Evolutionary conservation across 2,888 invertebrate genomes (phyloP).

Genomic region (Watsonalla cultraria): DNA sequence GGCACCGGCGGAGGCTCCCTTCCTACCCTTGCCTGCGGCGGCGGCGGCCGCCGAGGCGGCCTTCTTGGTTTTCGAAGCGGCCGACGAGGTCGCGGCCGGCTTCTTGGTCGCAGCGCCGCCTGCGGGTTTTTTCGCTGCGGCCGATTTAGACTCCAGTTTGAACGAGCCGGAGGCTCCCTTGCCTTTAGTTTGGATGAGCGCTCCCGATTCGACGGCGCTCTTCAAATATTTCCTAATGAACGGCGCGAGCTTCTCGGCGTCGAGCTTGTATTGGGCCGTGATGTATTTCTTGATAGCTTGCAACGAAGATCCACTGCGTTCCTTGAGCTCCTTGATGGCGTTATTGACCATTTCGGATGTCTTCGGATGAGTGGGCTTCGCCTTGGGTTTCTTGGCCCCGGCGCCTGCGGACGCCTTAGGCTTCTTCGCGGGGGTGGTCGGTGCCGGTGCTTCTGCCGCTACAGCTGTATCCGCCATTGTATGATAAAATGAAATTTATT

Average conservation of each 20-base stretch:
- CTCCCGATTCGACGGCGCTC: conserved; percentile 71
- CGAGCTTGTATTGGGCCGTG: conserved; percentile 77
- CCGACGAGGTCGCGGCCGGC: conserved; percentile 15
- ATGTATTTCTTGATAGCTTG: conserved; percentile 82
- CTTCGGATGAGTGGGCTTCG: conserved; percentile 46
- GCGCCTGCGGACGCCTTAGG: conserved; percentile 13
- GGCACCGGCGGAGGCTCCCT: conserved; percentile 22
- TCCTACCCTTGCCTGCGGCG: conserved; percentile 10
- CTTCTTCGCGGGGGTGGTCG: conserved; percentile 10
- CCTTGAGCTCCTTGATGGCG: conserved; percentile 74
- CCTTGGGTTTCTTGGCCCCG: conserved; percentile 38
- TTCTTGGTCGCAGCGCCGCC: conserved; percentile 12
- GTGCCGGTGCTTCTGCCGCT: conserved; percentile 27
- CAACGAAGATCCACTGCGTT: conserved; percentile 79
- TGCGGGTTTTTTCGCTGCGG: conserved; percentile 10
- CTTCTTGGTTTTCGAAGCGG: conserved; percentile 18
- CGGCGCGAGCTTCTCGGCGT: conserved; percentile 75
- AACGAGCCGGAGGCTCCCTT: conserved; percentile 70
- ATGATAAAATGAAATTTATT: too few species aligned
- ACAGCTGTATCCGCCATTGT: conserved; percentile 38
- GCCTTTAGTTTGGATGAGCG: conserved; percentile 76
- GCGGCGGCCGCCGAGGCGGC: conserved; percentile 14
- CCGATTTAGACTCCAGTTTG: conserved; percentile 50
- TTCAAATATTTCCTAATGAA: conserved; percentile 79
- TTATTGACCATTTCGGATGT: conserved; percentile 74